phyloP scores from a whole-genome alignment of 2,113 vertebrate genomes.

The Pterocles orientalis region DNA sequence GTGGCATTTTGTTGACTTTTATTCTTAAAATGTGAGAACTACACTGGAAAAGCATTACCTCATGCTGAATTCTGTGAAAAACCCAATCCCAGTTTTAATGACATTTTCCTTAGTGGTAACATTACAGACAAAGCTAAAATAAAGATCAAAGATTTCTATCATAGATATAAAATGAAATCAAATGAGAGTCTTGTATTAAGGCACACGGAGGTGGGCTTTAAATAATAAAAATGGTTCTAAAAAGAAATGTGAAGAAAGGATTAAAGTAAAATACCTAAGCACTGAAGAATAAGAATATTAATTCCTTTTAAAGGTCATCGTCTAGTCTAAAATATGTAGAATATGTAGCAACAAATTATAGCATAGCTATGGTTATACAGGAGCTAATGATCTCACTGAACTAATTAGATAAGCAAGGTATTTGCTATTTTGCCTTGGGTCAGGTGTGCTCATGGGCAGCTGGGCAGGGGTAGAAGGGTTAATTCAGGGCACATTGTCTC shows the following conservation, averaged over 20 bases:
- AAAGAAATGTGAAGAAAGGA: neutral
- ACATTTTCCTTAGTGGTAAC: neutral
- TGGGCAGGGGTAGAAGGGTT: neutral
- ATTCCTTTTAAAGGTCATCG: neutral
- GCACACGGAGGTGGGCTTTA: neutral
- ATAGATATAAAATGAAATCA: conserved; percentile 2
- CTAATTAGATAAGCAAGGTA: rapidly evolving
- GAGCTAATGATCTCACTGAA: neutral
- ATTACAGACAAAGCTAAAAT: conserved; percentile 37
- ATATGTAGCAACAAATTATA: neutral
- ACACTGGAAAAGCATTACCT: neutral
- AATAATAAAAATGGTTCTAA: conserved; percentile 13
- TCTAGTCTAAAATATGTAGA: neutral
- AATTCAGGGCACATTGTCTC: rapidly evolving
- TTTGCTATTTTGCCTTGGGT: neutral
- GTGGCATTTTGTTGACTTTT: conserved; percentile 50
- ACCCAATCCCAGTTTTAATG: neutral
- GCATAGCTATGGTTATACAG: neutral
- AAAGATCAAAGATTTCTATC: conserved; percentile 27
- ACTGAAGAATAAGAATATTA: neutral
- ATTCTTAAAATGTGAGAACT: conserved; percentile 40
- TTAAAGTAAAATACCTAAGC: conserved; percentile 1
- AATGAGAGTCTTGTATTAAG: neutral
- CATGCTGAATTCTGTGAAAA: neutral
- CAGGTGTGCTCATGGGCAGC: neutral